Conservation (phyloP, 2,113 vertebrate genomes). For the Saccopteryx leptura region DNA sequence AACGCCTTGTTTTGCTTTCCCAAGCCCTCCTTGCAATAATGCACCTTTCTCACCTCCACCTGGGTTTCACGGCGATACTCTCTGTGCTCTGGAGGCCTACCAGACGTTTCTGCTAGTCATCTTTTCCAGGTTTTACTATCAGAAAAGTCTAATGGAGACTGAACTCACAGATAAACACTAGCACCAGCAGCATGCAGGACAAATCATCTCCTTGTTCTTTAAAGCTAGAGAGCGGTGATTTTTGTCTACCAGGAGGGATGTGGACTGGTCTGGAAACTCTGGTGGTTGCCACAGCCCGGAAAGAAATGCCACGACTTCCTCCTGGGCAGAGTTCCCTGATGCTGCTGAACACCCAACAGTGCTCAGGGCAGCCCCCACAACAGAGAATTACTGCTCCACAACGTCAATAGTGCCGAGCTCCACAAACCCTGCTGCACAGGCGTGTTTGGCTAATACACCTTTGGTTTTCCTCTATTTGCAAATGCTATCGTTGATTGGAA, state of each 20-base stretch:
- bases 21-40: background rate
- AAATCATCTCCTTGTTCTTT: background rate
- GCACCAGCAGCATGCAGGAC: too few relatives aligned
- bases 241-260: background rate
- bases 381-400: background rate
- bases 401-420: background rate
- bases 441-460: background rate
- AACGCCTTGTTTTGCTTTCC: background rate
- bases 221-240: background rate
- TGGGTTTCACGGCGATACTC: background rate
- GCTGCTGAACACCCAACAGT: background rate
- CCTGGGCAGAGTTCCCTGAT: background rate
- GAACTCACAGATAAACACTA: background rate
- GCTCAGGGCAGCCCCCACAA: background rate
- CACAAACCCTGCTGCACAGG: background rate
- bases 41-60: background rate
- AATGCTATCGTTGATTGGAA: background rate
- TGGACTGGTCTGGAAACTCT: background rate
- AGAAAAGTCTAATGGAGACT: background rate
- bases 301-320: background rate
- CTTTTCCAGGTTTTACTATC: background rate
- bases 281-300: background rate
- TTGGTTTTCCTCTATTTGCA: background rate
- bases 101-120: background rate
- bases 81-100: background rate